These are phyloP conservation scores for Darevskia nairensis DNA, from an alignment of 2,797 vertebrate species.

Conservation along the genomic window DNA sequence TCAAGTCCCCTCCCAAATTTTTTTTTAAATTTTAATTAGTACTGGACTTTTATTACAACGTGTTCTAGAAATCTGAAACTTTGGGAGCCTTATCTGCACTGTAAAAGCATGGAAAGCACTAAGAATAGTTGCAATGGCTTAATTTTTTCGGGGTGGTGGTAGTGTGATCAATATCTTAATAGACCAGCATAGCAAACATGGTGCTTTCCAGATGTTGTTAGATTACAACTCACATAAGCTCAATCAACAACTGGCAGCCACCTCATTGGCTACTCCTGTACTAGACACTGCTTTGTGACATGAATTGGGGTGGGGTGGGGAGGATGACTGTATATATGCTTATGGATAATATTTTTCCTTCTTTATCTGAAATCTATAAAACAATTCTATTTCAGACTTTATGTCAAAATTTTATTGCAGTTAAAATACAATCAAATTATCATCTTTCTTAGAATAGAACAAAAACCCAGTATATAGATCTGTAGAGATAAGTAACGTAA, in stretches of 20 bases:
- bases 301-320: background rate
- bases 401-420: background rate
- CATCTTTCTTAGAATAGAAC: slow-evolving; percentile 1
- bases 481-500: background rate
- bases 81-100: slow-evolving; percentile 21
- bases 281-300: background rate
- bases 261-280: background rate
- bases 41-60: slow-evolving; percentile 23
- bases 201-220: too few relatives aligned
- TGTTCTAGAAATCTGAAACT: background rate
- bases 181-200: background rate
- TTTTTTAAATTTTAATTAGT: slow-evolving; percentile 22
- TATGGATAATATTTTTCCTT: background rate
- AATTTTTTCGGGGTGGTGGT: background rate
- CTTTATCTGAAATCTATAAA: background rate
- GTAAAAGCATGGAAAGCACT: slow-evolving; percentile 13
- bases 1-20: background rate
- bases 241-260: too few relatives aligned
- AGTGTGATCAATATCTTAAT: background rate
- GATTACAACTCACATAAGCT: too few relatives aligned
- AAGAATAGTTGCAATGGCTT: background rate
- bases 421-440: background rate
- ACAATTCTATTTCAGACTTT: background rate
- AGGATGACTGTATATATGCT: background rate
- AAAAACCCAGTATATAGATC: background rate